Base-by-base conservation (phyloP, 2,797 vertebrate genomes). In the Acanthurus leucopareius region DNA sequence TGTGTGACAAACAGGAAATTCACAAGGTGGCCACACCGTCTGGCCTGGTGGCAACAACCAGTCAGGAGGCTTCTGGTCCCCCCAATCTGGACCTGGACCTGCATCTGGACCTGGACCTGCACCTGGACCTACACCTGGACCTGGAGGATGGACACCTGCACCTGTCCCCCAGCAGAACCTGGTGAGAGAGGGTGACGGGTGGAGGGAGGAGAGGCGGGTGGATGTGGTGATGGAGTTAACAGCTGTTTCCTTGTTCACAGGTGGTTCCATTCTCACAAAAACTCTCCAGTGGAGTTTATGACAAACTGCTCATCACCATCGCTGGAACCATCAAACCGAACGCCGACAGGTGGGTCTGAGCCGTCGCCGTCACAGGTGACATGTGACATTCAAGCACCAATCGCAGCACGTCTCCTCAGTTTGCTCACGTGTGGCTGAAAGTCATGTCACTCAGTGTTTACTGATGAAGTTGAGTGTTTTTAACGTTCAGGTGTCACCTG, bases 231-330 rank as follows among this genome's bases (percentile, higher is more conserved):
- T 58, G 40, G 40, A 51, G n/a, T 15, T 64, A 69, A 77, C 22
- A 25, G 13, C 5, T 71, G 11, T 70, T 44, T 54, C 42, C 35
- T 59, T 56, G 10, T 69, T 65, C 5, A 35, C 87, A 92, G 92
- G 0, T 0, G 0, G 45, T 90, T 38, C 91, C 90, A 0, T 83
- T 61, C 51, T 0, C 1, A 0, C 10, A 53, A 3, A 0, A 0
- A 0, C 62, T 93, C 13, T 70, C 59, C 0, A 0, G 0, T 1
- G 91, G 92, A 63, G 3, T 84, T 44, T 2, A 45, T 5, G 61
- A 88, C 57, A 89, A 87, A 53, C 19, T 85, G 52, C 69, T 90
- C n/a, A 91, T 93, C 72, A 86, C 74, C 74, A 91, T 93, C 45
- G 0, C 0, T 28, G 92, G 91, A 77, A 79, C 32, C 11, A 1